phyloP scores from a whole-genome alignment of 2,888 invertebrate genomes.

The Furcula furcula region DNA sequence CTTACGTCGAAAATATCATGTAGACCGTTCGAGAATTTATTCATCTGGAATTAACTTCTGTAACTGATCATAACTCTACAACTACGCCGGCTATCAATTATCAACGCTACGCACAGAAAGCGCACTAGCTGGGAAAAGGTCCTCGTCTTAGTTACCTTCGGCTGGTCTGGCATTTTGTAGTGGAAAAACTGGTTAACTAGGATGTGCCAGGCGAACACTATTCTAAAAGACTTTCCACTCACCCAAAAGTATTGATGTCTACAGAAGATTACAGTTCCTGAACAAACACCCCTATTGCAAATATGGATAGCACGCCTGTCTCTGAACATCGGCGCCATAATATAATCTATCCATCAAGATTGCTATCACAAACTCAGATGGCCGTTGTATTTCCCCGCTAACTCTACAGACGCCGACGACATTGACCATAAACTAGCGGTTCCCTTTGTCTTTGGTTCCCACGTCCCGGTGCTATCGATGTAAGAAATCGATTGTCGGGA shows the following conservation, averaged over 20 bases:
- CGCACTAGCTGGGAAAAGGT: too few relatives aligned
- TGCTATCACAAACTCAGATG: slow-evolving; percentile 57
- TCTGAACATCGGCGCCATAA: slow-evolving; percentile 40
- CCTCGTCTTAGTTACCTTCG: too few relatives aligned
- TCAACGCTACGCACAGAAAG: too few relatives aligned
- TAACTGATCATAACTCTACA: background rate
- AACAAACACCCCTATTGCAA: slow-evolving; percentile 13
- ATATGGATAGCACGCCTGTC: slow-evolving; percentile 23
- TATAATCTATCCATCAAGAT: slow-evolving; percentile 67
- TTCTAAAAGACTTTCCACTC: too few relatives aligned
- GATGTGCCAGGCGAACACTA: too few relatives aligned
- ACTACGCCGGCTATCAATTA: too few relatives aligned
- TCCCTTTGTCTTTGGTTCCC: slow-evolving; percentile 56
- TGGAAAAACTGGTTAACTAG: too few relatives aligned
- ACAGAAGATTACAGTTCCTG: too few relatives aligned
- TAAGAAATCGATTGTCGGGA: slow-evolving; percentile 46
- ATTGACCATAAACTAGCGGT: slow-evolving; percentile 56
- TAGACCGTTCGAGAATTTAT: too few relatives aligned
- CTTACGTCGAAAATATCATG: too few relatives aligned
- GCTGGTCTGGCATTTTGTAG: too few relatives aligned
- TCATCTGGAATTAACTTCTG: slow-evolving; percentile 6
- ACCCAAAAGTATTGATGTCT: too few relatives aligned
- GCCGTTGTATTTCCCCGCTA: slow-evolving; percentile 50
- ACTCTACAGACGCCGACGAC: slow-evolving; percentile 54
- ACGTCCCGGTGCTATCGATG: slow-evolving; percentile 50